Base-by-base conservation (phyloP, 2,113 vertebrate genomes). In the Pao palembangensis region DNA sequence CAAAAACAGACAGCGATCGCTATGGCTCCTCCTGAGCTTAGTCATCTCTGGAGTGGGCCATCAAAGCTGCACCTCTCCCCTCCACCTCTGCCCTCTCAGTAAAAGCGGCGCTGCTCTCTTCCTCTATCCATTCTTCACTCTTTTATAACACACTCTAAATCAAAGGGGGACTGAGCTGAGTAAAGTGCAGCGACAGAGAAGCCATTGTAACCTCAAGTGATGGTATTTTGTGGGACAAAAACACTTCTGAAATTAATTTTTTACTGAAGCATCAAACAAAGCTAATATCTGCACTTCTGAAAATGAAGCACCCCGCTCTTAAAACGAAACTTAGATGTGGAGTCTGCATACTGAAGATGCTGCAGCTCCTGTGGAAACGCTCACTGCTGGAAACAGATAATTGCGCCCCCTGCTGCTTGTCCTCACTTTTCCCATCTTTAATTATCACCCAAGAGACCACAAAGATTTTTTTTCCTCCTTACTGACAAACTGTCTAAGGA, bases 31-130 rank as follows among this genome's bases (percentile, higher is more conserved):
- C 58, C 69, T 58, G 73, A 49, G 31, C 42, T 64, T 47, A 44
- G 58, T 46, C 61, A 55, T 34, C 64, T 73, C 46, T 73, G 76
- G 62, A 71, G 75, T 53, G 51, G 38, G 59, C 68, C 81, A 78
- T 88, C 84, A 87, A 87, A 89, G 85, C 48, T 2, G 3, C 81
- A 73, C 78, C 79, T 73, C 71, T 75, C 46, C 71, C 76, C 80
- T 70, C 55, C 66, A 78, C 71, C 81, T 75, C 71, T 82, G 82
- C 56, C 83, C 84, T 80, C 44, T 38, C 16, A 20, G 31, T 79
- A 73, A 80, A 64, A 67, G 71, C 48, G 23, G 66, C 64, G 16
- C 61, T 69, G 56, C 63, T 62, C 72, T 64, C 55, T 67, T 66
- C 58, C 58, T 61, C 70, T 69, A 83, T 76, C 81, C 80, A 88